Evolutionary conservation across 2,113 vertebrate genomes (phyloP).

Genomic region (Gavialis gangeticus): DNA sequence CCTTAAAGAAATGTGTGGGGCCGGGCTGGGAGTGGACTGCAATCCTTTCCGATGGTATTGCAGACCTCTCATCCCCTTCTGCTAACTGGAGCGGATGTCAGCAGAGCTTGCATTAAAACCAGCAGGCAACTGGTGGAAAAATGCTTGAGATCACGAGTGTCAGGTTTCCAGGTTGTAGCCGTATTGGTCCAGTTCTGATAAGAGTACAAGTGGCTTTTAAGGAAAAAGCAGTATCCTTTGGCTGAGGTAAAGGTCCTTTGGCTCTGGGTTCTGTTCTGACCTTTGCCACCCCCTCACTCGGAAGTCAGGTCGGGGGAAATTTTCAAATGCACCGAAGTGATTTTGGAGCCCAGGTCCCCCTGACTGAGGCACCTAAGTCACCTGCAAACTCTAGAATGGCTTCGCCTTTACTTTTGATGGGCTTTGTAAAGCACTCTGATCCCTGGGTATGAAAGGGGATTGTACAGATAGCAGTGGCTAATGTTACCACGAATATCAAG

Average conservation of each 20-base stretch:
- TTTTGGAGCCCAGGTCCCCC: not conserved
- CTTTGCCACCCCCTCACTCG: not conserved
- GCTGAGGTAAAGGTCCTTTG: not conserved
- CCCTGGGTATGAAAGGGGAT: not conserved
- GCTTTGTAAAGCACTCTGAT: not conserved
- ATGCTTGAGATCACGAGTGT: too few species aligned
- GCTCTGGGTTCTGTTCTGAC: not conserved
- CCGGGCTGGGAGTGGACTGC: accelerated
- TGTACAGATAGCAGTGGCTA: not conserved
- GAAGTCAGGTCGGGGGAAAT: not conserved
- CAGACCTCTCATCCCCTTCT: not conserved
- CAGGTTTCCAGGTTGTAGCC: too few species aligned
- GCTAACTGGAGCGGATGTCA: not conserved
- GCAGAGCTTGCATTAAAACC: not conserved
- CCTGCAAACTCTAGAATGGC: not conserved
- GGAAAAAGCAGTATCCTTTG: not conserved
- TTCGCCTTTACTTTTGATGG: not conserved
- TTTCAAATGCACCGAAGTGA: not conserved
- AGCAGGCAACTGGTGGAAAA: too few species aligned
- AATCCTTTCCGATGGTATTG: not conserved
- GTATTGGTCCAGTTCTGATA: too few species aligned
- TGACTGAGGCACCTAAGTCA: not conserved
- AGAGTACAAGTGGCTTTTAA: not conserved
- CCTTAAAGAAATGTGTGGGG: not conserved
- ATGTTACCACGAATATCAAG: not conserved